Evolutionary conservation across 1,140 invertebrate genomes (phyloP).

Genomic region (Venustaconcha ellipsiformis): DNA sequence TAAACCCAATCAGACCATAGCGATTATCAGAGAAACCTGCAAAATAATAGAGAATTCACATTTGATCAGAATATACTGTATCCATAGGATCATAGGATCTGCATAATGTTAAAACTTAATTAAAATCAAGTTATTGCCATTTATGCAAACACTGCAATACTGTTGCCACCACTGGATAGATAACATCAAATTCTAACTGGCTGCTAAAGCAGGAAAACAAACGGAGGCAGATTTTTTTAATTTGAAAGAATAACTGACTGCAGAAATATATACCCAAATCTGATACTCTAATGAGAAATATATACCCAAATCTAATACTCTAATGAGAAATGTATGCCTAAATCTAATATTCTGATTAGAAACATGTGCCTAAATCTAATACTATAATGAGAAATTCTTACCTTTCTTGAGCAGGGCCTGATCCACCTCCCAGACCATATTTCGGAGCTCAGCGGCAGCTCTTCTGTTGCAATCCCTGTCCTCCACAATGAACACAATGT

Average conservation of each 20-base stretch:
- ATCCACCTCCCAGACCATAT: slow-evolving; percentile 63
- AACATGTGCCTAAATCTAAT: too few relatives aligned
- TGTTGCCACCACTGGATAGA: too few relatives aligned
- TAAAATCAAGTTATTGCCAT: too few relatives aligned
- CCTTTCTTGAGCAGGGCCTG: slow-evolving; percentile 58
- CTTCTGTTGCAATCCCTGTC: slow-evolving; percentile 84
- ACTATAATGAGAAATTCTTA: slow-evolving; percentile 13
- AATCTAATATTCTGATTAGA: too few relatives aligned
- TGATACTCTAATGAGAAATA: background rate
- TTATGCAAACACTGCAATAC: too few relatives aligned
- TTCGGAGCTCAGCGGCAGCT: slow-evolving; percentile 66
- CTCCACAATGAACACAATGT: slow-evolving; percentile 90
- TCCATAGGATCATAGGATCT: background rate
- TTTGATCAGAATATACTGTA: background rate
- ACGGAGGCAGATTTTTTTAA: too few relatives aligned
- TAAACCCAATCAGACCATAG: slow-evolving; percentile 85
- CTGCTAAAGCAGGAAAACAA: too few relatives aligned
- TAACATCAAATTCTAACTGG: too few relatives aligned
- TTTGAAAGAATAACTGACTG: too few relatives aligned
- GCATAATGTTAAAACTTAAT: background rate
- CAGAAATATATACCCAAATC: too few relatives aligned
- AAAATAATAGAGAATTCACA: slow-evolving; percentile 9
- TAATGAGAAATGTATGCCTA: too few relatives aligned
- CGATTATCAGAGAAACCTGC: slow-evolving; percentile 69
- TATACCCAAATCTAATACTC: too few relatives aligned